Conservation (phyloP, 2,888 invertebrate genomes). For the Thymelicus acteon region DNA sequence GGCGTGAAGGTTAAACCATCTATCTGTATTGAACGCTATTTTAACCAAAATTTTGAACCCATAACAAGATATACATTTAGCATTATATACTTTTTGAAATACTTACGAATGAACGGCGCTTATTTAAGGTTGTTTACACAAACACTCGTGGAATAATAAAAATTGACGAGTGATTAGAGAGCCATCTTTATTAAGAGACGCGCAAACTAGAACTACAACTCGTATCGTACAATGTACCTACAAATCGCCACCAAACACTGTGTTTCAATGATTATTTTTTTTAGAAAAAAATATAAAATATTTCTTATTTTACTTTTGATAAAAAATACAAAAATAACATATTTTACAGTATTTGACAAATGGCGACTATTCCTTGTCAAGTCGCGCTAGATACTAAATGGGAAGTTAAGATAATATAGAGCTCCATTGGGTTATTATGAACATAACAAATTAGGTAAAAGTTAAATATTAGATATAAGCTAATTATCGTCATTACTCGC, state of each 20-base stretch:
- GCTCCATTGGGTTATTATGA: not conserved
- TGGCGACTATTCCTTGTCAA: slow-evolving; percentile 3
- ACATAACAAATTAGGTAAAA: not conserved
- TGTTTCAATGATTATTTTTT: slow-evolving; percentile 39
- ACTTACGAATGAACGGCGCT: slow-evolving; percentile 17
- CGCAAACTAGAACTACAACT: slow-evolving; percentile 65
- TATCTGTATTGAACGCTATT: not conserved
- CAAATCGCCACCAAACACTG: slow-evolving; percentile 47
- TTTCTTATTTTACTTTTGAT: not conserved
- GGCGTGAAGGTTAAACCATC: slow-evolving; percentile 12
- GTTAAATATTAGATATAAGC: not conserved
- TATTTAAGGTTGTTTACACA: slow-evolving; percentile 17
- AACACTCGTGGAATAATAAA: slow-evolving; percentile 23
- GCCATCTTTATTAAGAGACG: slow-evolving; percentile 59
- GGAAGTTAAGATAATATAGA: not conserved
- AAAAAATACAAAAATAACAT: not conserved
- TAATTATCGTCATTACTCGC: slow-evolving; percentile 1
- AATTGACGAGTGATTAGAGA: slow-evolving; percentile 45
- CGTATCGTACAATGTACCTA: slow-evolving; percentile 50
- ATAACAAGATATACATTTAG: not conserved
- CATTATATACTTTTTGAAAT: not conserved
- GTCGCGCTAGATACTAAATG: slow-evolving; percentile 5
- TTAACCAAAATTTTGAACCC: slow-evolving; percentile 1
- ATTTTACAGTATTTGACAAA: not conserved
- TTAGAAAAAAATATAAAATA: slow-evolving; percentile 5